Base-by-base conservation (phyloP, 1,140 invertebrate species). In the Stenopsyche tienmushanensis region DNA sequence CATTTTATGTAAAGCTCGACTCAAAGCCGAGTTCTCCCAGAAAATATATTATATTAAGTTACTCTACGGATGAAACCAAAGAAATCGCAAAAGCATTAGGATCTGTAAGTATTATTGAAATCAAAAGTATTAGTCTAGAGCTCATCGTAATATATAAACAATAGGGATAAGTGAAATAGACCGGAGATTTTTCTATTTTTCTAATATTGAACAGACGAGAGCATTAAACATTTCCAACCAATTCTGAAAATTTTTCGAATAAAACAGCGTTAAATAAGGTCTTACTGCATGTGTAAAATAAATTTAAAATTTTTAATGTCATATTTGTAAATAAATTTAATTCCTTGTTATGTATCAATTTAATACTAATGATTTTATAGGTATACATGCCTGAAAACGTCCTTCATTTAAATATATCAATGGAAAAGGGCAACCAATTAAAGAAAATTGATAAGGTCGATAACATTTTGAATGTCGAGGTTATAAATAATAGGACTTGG, bases 21-120 rank as follows among this genome's bases (percentile, higher is more conserved):
- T 71, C 71, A 1, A 65, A 73, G 3, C 67, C 72, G 0, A 25
- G 78, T 2, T 73, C 24, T 15, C 23, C 77, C 10, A 63, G 80
- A n/a, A 72, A 78, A 10, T 74, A 72, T 0, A 72, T 85, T 29
- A 70, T 78, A 0, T 73, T 83, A 3, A 75, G 77, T 26, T 86
- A 86, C 68, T 79, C 72, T n/a, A 78, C 83, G 0, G 70, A 79
- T 18, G 68, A 74, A 1, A 80, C 78, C 0, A 80, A 78, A 45
- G 76, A 77, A 7, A 52, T 74, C 1, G 74, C 73, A 23, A 72
- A 73, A 0, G n/a, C 78, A 17, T 72, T 74, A 24, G 78, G 73
- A 21, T 72, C 76, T 67, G 79, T 79, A 60, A 71, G 72, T 72
- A 23, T 24, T 17, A 7, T 47, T 47, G 15, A 15, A 8, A 8